Evolutionary conservation across 1,140 invertebrate genomes (phyloP).

Genomic region (Drosophila pallidifrons): DNA sequence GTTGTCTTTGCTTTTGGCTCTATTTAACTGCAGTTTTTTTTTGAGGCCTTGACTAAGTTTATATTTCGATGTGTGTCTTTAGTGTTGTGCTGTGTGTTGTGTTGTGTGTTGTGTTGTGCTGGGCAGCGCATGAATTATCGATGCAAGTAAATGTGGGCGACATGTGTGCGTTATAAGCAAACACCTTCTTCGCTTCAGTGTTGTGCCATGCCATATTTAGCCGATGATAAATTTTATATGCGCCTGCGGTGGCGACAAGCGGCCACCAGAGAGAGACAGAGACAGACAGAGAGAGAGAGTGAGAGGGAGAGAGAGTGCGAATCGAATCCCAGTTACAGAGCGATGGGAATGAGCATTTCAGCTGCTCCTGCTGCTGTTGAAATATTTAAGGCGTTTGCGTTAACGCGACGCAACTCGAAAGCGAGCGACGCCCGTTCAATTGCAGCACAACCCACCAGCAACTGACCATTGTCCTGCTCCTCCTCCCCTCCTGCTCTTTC

Average conservation of each 20-base stretch:
- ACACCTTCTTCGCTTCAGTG: constrained; percentile 29
- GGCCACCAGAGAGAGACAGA: constrained; percentile 25
- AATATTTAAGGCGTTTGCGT: constrained; percentile 72
- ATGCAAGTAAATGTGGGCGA: constrained; percentile 46
- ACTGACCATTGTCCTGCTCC: neutral
- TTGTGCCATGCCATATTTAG: constrained; percentile 65
- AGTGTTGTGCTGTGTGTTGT: constrained; percentile 1
- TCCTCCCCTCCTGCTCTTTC: too few relatives aligned
- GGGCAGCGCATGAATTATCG: constrained; percentile 62
- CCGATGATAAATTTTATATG: constrained; percentile 75
- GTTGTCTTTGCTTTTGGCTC: neutral
- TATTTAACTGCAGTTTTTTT: constrained; percentile 23
- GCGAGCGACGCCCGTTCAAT: constrained; percentile 29
- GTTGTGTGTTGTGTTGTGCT: constrained; percentile 18
- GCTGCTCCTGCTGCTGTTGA: constrained; percentile 27
- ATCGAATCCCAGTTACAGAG: constrained; percentile 7
- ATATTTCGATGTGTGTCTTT: neutral
- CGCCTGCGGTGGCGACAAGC: constrained; percentile 34
- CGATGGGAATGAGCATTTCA: neutral
- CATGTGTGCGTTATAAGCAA: constrained; percentile 46
- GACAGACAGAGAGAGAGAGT: neutral
- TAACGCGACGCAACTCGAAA: constrained; percentile 28
- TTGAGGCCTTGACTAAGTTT: constrained; percentile 23
- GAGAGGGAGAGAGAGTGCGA: neutral
- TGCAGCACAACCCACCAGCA: constrained; percentile 22